A percentile compares a stretch with the other conserved stretches of the same genome.
phyloP scores from a whole-genome alignment of 1,140 invertebrate genomes.

The Branchinecta lynchi region DNA sequence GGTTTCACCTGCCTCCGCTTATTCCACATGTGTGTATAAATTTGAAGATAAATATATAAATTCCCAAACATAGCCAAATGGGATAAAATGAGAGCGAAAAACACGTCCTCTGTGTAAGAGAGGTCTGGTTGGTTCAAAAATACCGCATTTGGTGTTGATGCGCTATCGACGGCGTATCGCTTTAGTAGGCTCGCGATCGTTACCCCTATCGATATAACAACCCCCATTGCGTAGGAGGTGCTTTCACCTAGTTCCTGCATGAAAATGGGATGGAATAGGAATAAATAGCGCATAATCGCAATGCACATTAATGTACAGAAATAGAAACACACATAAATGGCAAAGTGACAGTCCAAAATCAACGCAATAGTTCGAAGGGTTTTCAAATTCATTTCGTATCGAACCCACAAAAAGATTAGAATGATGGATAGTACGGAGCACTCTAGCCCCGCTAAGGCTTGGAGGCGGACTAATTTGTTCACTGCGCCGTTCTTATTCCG shows the following conservation, averaged over 20 bases:
- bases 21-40: conserved; percentile 3
- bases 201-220: neutral
- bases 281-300: neutral
- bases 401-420: neutral
- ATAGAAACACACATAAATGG: neutral
- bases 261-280: neutral
- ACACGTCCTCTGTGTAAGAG: neutral
- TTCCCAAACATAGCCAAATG: neutral
- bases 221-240: conserved; percentile 4
- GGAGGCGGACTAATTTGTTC: neutral
- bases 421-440: neutral
- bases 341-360: neutral
- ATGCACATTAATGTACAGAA: neutral
- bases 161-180: neutral
- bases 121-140: neutral
- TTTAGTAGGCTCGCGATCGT: neutral
- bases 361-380: neutral
- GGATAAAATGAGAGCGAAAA: neutral
- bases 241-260: neutral
- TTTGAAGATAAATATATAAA: neutral
- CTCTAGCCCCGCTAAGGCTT: neutral
- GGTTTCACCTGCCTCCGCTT: neutral
- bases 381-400: neutral
- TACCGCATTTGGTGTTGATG: neutral
- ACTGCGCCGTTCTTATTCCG: neutral